phyloP scores from a whole-genome alignment of 2,113 vertebrate genomes.

The Phaethornis superciliosus region DNA sequence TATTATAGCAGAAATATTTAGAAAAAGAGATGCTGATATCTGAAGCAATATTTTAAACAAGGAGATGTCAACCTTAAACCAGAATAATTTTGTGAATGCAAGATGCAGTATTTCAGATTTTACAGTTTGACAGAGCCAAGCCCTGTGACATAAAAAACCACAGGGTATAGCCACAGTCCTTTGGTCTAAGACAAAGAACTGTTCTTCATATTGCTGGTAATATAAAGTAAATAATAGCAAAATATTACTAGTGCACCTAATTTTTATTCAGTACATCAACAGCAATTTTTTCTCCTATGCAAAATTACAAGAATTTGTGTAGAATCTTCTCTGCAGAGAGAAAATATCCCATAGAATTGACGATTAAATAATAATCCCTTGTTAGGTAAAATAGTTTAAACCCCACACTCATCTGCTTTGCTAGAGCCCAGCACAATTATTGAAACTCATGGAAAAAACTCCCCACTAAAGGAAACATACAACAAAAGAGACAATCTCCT shows the following conservation, averaged over 20 bases:
- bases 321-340: neutral
- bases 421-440: neutral
- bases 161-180: neutral
- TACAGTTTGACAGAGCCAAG: neutral
- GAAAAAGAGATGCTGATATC: neutral
- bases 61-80: neutral
- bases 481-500: neutral
- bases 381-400: neutral
- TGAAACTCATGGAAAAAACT: neutral
- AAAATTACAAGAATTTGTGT: neutral
- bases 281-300: neutral
- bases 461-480: neutral
- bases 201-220: neutral
- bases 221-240: neutral
- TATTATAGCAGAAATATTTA: conserved; percentile 27
- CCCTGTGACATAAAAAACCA: neutral
- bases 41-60: neutral
- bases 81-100: neutral
- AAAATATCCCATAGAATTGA: neutral
- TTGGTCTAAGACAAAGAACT: neutral
- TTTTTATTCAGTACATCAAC: neutral
- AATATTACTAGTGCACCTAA: neutral
- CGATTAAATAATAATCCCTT: neutral
- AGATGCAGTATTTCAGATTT: neutral
- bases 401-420: neutral